Evolutionary conservation across 2,888 invertebrate species (phyloP).

Genomic region (Tetrapedia diversipes): DNA sequence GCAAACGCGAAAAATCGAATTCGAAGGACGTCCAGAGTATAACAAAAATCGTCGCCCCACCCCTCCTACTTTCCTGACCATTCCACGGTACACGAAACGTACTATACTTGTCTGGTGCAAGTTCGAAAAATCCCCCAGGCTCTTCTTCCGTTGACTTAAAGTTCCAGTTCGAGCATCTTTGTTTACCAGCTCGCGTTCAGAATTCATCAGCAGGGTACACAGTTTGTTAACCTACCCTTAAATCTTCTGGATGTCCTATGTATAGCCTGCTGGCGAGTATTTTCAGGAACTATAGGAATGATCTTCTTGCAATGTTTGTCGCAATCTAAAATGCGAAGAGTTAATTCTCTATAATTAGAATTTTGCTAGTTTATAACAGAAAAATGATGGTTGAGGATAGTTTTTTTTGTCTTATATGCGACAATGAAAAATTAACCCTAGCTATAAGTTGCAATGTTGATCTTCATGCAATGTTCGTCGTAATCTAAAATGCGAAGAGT

Average conservation of each 20-base stretch:
- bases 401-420: too few relatives aligned
- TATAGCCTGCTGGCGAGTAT: not conserved
- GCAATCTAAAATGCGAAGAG: not conserved
- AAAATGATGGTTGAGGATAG: too few relatives aligned
- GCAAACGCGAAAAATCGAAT: conserved; percentile 25
- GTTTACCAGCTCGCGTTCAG: conserved; percentile 28
- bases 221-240: conserved; percentile 21
- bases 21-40: not conserved
- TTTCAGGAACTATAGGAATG: not conserved
- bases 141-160: conserved; percentile 1
- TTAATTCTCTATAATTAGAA: too few relatives aligned
- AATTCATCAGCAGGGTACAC: conserved; percentile 20
- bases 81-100: not conserved
- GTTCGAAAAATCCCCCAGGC: conserved; percentile 8
- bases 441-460: too few relatives aligned
- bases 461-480: too few relatives aligned
- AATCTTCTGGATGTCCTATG: conserved; percentile 2
- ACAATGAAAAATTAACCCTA: too few relatives aligned
- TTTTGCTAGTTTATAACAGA: too few relatives aligned
- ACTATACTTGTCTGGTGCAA: not conserved
- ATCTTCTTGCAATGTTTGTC: not conserved
- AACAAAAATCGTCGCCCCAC: conserved; percentile 2
- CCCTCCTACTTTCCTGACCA: too few relatives aligned
- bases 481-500: too few relatives aligned
- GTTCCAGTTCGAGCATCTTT: not conserved